Evolutionary conservation across 1,140 invertebrate species (phyloP).

Genomic region (Drosophila nigromelanica): DNA sequence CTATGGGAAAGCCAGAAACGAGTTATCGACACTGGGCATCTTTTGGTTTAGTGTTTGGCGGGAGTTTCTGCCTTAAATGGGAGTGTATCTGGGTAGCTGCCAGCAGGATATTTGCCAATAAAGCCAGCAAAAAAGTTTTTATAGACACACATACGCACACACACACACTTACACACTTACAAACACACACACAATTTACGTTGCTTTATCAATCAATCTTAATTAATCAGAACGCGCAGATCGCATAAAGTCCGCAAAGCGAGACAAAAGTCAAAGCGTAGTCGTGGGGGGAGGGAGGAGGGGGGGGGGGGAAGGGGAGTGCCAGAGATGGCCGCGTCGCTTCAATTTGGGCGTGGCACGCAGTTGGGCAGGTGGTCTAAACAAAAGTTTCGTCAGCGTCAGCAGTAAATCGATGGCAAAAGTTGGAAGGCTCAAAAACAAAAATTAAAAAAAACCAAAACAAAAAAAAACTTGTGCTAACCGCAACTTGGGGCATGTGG

Average conservation of each 20-base stretch:
- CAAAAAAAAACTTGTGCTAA: neutral
- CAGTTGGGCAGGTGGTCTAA: constrained; percentile 57
- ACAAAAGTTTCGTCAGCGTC: constrained; percentile 64
- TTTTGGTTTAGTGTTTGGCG: constrained; percentile 43
- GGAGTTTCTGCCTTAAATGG: constrained; percentile 43
- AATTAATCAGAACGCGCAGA: constrained; percentile 80
- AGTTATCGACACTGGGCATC: constrained; percentile 74
- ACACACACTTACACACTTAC: constrained; percentile 22
- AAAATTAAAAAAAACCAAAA: neutral
- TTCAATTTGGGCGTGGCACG: constrained; percentile 46
- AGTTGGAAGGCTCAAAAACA: constrained; percentile 33
- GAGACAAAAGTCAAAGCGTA: constrained; percentile 22
- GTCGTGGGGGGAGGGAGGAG: neutral
- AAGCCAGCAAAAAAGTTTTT: constrained; percentile 75
- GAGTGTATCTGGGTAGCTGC: constrained; percentile 47
- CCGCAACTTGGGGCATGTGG: no score
- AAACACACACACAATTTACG: constrained; percentile 44
- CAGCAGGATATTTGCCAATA: constrained; percentile 82
- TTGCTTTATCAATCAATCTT: constrained; percentile 81
- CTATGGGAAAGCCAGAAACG: constrained; percentile 63
- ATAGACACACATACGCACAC: constrained; percentile 65
- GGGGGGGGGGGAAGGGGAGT: neutral
- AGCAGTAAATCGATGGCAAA: constrained; percentile 62
- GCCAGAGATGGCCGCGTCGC: no score
- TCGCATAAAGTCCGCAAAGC: constrained; percentile 60